A percentile compares a stretch with the other conserved stretches of the same genome.
Evolutionary conservation across 2,113 vertebrate genomes (phyloP).

Genomic region (Myrmophylax atrothorax): DNA sequence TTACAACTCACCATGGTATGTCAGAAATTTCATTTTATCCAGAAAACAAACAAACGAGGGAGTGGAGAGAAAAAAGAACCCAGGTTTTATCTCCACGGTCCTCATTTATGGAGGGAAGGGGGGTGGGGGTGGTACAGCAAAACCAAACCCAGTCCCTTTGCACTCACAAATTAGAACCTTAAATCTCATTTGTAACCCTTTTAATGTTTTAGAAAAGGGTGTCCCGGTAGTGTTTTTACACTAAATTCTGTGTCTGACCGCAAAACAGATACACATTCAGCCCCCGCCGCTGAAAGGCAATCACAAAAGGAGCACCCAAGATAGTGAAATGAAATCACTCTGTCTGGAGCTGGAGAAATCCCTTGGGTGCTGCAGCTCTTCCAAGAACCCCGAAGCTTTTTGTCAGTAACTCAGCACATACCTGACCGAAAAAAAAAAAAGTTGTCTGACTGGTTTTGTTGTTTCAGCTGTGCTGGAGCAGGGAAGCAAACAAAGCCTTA

Average conservation of each 20-base stretch:
- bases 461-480: conserved; percentile 36
- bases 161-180: neutral
- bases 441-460: conserved; percentile 67
- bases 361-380: neutral
- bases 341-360: neutral
- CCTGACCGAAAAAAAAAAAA: conserved; percentile 1
- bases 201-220: neutral
- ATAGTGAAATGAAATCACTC: neutral
- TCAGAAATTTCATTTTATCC: conserved; percentile 9
- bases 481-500: conserved; percentile 43
- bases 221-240: neutral
- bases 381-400: conserved; percentile 17
- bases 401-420: conserved; percentile 50
- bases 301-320: neutral
- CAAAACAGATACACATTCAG: neutral
- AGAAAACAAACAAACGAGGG: conserved; percentile 1
- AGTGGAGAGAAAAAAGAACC: neutral
- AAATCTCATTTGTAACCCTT: neutral
- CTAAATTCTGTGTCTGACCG: neutral
- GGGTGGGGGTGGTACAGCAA: neutral
- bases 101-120: neutral
- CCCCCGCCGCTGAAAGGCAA: neutral
- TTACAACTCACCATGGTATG: neutral
- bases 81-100: neutral
- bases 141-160: neutral